These are phyloP conservation scores for Orientallactaga sibirica DNA, from an alignment of 2,797 vertebrate genomes.

Conservation along the genomic window DNA sequence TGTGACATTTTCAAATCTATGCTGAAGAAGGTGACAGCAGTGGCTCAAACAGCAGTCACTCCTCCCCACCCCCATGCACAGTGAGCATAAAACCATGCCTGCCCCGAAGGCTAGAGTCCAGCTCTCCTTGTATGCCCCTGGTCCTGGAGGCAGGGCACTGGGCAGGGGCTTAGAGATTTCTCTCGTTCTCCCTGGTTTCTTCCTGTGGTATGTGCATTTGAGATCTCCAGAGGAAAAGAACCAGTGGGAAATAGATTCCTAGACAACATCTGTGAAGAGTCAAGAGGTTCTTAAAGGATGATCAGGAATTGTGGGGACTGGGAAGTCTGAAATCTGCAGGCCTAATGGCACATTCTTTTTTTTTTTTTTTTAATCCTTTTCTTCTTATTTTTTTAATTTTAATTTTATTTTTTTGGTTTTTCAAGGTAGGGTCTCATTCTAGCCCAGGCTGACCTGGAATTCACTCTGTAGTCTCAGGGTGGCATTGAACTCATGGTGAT, in stretches of 20 bases:
- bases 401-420: no score
- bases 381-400: no score
- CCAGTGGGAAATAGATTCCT: no score
- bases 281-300: neutral
- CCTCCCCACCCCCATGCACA: neutral
- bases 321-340: neutral
- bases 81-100: neutral
- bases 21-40: neutral
- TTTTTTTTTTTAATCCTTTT: no score
- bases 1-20: neutral
- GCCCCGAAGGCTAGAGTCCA: neutral
- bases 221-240: neutral
- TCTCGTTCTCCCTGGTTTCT: neutral
- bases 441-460: no score
- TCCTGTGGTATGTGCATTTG: neutral
- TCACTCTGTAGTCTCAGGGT: no score
- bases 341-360: no score
- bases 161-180: neutral
- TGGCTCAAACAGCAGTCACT: neutral
- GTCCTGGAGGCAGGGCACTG: neutral
- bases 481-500: no score
- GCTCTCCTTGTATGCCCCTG: neutral
- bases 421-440: no score
- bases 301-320: neutral
- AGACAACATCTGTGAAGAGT: neutral